Percentiles rank a stretch among this genome's conserved stretches.
These are phyloP conservation scores for Arbacia lixula DNA, from an alignment of 53 echinoderm and acorn worm genomes.

Conservation along the genomic window DNA sequence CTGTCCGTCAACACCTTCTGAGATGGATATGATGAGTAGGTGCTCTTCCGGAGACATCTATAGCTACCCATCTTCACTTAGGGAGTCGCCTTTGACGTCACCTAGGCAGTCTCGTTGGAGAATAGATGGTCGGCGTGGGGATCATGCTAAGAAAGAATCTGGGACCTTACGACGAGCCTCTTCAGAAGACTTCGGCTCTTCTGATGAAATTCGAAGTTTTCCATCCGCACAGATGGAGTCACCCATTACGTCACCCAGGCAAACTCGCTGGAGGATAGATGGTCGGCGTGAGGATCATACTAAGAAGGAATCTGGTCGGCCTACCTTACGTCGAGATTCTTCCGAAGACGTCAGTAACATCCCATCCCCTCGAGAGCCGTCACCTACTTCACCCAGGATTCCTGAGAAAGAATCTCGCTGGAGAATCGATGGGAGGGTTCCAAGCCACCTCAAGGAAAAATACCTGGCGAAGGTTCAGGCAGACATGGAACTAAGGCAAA, in stretches of 20 bases:
- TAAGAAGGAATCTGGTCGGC: slow-evolving; percentile 22
- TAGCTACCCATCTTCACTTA: background rate
- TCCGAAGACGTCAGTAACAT: background rate
- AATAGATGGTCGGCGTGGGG: slow-evolving; percentile 8
- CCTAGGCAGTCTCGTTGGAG: slow-evolving; percentile 23
- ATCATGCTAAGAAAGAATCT: slow-evolving; percentile 31
- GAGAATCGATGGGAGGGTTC: too few species aligned
- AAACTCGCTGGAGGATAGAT: slow-evolving; percentile 17
- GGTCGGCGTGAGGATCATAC: slow-evolving; percentile 7
- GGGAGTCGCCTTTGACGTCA: slow-evolving; percentile 2
- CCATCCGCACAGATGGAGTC: background rate
- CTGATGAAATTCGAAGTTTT: background rate
- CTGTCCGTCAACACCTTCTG: slow-evolving; percentile 14
- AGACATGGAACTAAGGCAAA: too few species aligned
- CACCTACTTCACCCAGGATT: background rate
- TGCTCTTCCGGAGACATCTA: background rate
- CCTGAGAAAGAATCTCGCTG: background rate
- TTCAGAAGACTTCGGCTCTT: background rate
- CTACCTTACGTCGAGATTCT: background rate
- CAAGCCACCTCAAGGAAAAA: too few species aligned
- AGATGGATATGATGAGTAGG: background rate
- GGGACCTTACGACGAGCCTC: background rate
- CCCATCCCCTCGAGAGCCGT: background rate
- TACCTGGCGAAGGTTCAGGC: too few species aligned
- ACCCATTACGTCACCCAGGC: slow-evolving; percentile 15